Evolutionary conservation across 2,113 vertebrate genomes (phyloP), one percentile per base, ranked within the genome.

Genomic region (Tapirus terrestris): DNA sequence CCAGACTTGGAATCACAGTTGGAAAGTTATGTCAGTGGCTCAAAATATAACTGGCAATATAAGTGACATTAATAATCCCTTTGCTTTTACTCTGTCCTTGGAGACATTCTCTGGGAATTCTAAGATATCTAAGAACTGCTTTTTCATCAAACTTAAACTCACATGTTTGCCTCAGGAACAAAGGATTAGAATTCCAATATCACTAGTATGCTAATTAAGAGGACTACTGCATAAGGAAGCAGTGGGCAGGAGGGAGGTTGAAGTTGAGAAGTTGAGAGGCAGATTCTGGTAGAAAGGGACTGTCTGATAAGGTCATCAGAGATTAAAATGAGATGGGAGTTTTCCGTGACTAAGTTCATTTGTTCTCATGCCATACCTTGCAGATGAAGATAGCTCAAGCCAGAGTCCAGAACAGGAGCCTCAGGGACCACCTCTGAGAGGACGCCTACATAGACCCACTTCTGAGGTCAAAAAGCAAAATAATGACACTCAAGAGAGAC

Each of bases 401-500:
- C 9, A 68, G 17, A 6, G 48, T 9, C 4, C 29, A 25, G 25
- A 9, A 11, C 13, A 51, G 3, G 3, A 23, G 2, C 4, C 8
- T 58, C 53, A 29, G 45, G 16, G 2, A 81, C 39, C 73, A 21
- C 5, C 29, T 39, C 14, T 25, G 72, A 33, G 4, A 13, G 29
- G 8, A 39, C 1, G 5, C 12, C 45, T 25, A 53, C 23, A 23
- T 29, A 21, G 31, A 79, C 12, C 21, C 63, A 18, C n/a, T 33
- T 17, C 7, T 23, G 29, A 45, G 39, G 20, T 8, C 8, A 33
- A 6, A 36, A 80, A 63, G 29, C 90, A 60, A 68, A 29, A 36
- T 7, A 2, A 45, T 16, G 14, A 13, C 14, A 13, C 51, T 53
- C 51, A 53, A 13, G 13, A 53, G 20, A 45, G 5, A 61, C n/a